phyloP scores from a whole-genome alignment of 2,797 vertebrate genomes.

The Helicolenus hilgendorfi region DNA sequence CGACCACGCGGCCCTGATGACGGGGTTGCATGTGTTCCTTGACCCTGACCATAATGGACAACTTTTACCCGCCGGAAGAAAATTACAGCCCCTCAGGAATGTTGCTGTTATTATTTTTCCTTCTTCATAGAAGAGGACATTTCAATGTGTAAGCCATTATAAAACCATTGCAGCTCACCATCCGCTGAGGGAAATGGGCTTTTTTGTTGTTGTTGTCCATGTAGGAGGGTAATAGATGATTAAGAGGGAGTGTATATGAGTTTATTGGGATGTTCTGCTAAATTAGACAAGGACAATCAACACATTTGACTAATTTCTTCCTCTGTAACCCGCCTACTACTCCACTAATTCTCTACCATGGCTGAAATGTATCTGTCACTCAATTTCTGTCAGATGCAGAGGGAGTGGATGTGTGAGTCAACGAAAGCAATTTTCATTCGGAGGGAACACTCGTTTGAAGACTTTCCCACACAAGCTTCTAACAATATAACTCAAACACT shows the following conservation, averaged over 20 bases:
- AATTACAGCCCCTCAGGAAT: slow-evolving; percentile 93
- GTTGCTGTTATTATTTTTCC: slow-evolving; percentile 91
- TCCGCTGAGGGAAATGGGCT: slow-evolving; percentile 76
- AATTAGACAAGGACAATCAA: slow-evolving; percentile 78
- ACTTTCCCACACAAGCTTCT: slow-evolving; percentile 78
- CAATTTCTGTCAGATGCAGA: slow-evolving; percentile 25
- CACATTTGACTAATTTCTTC: slow-evolving; percentile 81
- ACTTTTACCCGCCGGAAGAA: slow-evolving; percentile 91
- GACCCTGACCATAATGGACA: slow-evolving; percentile 93
- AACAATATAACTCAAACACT: slow-evolving; percentile 82
- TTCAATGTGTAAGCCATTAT: slow-evolving; percentile 80
- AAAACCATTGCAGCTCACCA: slow-evolving; percentile 72
- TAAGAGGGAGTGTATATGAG: slow-evolving; percentile 66
- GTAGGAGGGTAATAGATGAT: slow-evolving; percentile 79
- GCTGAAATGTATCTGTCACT: slow-evolving; percentile 41
- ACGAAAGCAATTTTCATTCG: slow-evolving; percentile 31
- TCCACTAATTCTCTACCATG: slow-evolving; percentile 29
- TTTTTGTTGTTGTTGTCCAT: slow-evolving; percentile 57
- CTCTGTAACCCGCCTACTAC: slow-evolving; percentile 67
- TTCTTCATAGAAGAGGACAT: slow-evolving; percentile 85
- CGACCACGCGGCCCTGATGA: slow-evolving; percentile 88
- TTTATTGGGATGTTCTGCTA: slow-evolving; percentile 65
- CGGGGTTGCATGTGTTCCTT: slow-evolving; percentile 90
- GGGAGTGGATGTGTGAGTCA: slow-evolving; percentile 48
- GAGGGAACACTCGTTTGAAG: slow-evolving; percentile 46